These are phyloP conservation scores for Monopterus albus DNA, from an alignment of 2,113 vertebrate species.

Conservation along the genomic window DNA sequence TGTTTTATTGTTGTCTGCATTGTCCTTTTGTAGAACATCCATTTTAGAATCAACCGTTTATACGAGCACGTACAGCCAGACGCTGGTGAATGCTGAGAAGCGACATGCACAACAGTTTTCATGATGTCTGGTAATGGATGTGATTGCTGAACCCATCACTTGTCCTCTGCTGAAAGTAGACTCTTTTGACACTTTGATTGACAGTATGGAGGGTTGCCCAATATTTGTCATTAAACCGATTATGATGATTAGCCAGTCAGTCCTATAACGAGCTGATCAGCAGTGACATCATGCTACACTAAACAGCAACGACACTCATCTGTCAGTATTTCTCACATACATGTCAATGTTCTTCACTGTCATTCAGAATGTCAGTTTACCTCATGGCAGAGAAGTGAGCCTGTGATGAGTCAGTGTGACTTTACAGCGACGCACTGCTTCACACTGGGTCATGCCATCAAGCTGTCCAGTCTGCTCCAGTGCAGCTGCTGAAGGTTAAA, in stretches of 20 bases:
- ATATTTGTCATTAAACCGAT: conserved; percentile 38
- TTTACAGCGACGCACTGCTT: not conserved
- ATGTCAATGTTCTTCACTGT: not conserved
- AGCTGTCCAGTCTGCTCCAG: conserved; percentile 8
- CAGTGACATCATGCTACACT: conserved; percentile 9
- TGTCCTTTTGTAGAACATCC: too few relatives aligned
- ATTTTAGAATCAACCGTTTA: too few relatives aligned
- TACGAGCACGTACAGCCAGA: not conserved
- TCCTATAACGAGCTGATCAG: conserved; percentile 23
- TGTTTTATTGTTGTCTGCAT: too few relatives aligned
- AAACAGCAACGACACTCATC: not conserved
- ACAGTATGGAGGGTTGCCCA: conserved; percentile 11
- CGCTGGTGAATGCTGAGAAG: not conserved
- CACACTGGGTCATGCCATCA: not conserved
- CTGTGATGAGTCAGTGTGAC: conserved; percentile 27
- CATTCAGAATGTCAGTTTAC: conserved; percentile 9
- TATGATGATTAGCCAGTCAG: conserved; percentile 18
- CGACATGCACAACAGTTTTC: not conserved
- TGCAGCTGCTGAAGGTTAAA: conserved; percentile 4
- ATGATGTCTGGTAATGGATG: not conserved
- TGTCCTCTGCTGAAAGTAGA: not conserved
- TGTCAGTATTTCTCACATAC: conserved; percentile 2
- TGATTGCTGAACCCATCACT: not conserved
- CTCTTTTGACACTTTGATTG: conserved; percentile 26
- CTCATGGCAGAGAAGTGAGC: not conserved